These are phyloP conservation scores for Pontoporia blainvillei DNA, from an alignment of 2,113 vertebrate genomes.

Conservation along the genomic window DNA sequence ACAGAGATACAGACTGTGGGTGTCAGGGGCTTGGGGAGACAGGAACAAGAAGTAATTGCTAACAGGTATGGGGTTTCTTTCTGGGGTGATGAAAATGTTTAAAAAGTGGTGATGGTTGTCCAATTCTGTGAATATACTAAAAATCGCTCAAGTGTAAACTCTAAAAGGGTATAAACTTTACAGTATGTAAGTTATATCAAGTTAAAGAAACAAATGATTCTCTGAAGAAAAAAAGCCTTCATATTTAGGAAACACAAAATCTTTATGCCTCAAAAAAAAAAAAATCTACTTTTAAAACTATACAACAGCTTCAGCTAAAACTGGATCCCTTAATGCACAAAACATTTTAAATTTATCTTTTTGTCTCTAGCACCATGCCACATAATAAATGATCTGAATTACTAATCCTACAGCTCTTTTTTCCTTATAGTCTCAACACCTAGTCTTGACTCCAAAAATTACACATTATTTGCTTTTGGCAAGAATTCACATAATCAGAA, in stretches of 20 bases:
- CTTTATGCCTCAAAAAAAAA: background rate
- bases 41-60: background rate
- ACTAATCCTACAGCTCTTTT: background rate
- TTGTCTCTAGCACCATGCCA: background rate
- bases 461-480: background rate
- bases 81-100: background rate
- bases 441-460: background rate
- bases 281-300: slow-evolving; percentile 18
- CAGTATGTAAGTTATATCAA: background rate
- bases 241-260: slow-evolving; percentile 10
- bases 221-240: background rate
- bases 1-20: background rate
- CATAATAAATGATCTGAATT: background rate
- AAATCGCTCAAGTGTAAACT: background rate
- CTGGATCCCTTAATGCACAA: background rate
- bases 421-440: background rate
- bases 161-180: background rate
- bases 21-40: too few relatives aligned
- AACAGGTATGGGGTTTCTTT: background rate
- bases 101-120: background rate
- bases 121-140: background rate
- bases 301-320: background rate
- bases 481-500: slow-evolving; percentile 16
- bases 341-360: background rate
- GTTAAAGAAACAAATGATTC: background rate